Conservation (phyloP, 2,113 vertebrate genomes). For the Rhinichthys klamathensis region DNA sequence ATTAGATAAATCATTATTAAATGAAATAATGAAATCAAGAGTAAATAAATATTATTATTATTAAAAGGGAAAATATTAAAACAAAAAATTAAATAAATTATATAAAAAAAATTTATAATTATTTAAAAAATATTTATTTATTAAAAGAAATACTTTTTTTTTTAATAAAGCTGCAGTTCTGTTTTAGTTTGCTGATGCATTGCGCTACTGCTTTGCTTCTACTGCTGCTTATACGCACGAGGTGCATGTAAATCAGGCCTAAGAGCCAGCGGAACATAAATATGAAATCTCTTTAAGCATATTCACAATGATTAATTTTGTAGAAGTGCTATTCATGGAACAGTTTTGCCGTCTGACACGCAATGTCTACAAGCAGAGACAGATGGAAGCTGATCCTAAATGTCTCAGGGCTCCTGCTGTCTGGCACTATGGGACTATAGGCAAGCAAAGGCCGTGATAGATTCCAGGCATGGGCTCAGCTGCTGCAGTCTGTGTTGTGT, state of each 20-base stretch:
- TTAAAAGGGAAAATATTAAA: not conserved
- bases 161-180: too few species aligned
- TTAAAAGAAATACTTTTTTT: too few species aligned
- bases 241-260: not conserved
- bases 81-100: not conserved
- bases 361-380: slow-evolving; percentile 22
- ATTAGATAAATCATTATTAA: not conserved
- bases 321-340: slow-evolving; percentile 20
- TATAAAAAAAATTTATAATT: not conserved
- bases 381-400: slow-evolving; percentile 32
- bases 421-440: slow-evolving; percentile 17
- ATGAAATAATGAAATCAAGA: not conserved
- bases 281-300: not conserved
- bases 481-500: slow-evolving; percentile 36
- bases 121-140: not conserved
- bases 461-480: slow-evolving; percentile 41
- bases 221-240: not conserved
- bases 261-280: not conserved
- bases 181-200: not conserved
- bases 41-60: not conserved
- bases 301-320: slow-evolving; percentile 2
- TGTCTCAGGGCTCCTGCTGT: slow-evolving; percentile 29
- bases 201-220: not conserved
- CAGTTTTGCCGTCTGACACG: not conserved
- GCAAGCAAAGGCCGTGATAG: slow-evolving; percentile 15